Percentiles rank a stretch among this genome's conserved stretches.
These are phyloP conservation scores for human DNA, from an alignment of 2,113 vertebrate genomes.

Conservation along the genomic window GRCh38 chr5:107478001-107478500, in stretches of 20 bases:
- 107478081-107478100: conserved; percentile 78
- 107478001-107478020: conserved; percentile 76
- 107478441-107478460: conserved; percentile 85
- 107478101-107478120: conserved; percentile 75
- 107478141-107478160: conserved; percentile 56
- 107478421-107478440: conserved; percentile 87
- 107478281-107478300: conserved; percentile 61
- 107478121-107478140: conserved; percentile 76
- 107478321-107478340: conserved; percentile 78
- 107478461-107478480: conserved; percentile 61
- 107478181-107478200: conserved; percentile 64
- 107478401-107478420: conserved; percentile 82
- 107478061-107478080: conserved; percentile 74
- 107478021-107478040: conserved; percentile 66
- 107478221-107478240: background rate
- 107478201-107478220: conserved; percentile 27
- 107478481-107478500: conserved; percentile 3
- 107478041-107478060: conserved; percentile 71
- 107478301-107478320: conserved; percentile 75
- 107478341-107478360: conserved; percentile 78
- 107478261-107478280: conserved; percentile 10
- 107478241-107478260: background rate
- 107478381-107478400: conserved; percentile 79
- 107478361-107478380: conserved; percentile 87
- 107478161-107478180: conserved; percentile 24